These are phyloP conservation scores for Microctonus brassicae DNA, from an alignment of 2,888 invertebrate genomes.

Conservation along the genomic window DNA sequence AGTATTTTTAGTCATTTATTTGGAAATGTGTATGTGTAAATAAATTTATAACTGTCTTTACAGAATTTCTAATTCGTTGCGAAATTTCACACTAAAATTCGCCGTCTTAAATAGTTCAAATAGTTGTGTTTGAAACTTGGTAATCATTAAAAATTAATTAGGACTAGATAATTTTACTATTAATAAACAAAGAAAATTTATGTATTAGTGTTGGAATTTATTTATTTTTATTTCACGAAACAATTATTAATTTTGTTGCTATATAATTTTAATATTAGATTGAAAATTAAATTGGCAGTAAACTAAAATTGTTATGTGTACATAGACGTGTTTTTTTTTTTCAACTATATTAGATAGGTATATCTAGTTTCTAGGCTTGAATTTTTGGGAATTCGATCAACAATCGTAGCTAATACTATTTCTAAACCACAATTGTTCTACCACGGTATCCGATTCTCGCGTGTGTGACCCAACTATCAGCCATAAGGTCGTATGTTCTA, in stretches of 20 bases:
- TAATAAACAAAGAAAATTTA: no score
- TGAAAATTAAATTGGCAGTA: no score
- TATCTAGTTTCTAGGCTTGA: neutral
- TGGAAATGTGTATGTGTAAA: neutral
- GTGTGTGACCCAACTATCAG: neutral
- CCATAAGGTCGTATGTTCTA: slow-evolving; percentile 8
- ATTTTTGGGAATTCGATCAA: slow-evolving; percentile 25
- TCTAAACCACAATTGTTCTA: slow-evolving; percentile 25
- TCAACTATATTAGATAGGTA: neutral
- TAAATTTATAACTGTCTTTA: neutral
- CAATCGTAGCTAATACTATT: slow-evolving; percentile 11
- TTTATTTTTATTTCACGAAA: no score
- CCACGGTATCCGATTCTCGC: slow-evolving; percentile 27
- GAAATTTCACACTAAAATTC: neutral
- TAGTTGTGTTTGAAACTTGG: neutral
- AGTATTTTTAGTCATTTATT: neutral
- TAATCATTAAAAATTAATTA: neutral
- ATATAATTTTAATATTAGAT: no score
- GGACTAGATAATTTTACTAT: no score
- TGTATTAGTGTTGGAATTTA: no score
- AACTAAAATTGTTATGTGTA: no score
- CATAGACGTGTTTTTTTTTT: no score
- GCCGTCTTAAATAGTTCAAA: neutral
- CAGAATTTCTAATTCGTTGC: neutral
- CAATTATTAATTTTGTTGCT: no score